phyloP scores from a whole-genome alignment of 1,140 invertebrate species.

The Cardiocondyla obscurior region DNA sequence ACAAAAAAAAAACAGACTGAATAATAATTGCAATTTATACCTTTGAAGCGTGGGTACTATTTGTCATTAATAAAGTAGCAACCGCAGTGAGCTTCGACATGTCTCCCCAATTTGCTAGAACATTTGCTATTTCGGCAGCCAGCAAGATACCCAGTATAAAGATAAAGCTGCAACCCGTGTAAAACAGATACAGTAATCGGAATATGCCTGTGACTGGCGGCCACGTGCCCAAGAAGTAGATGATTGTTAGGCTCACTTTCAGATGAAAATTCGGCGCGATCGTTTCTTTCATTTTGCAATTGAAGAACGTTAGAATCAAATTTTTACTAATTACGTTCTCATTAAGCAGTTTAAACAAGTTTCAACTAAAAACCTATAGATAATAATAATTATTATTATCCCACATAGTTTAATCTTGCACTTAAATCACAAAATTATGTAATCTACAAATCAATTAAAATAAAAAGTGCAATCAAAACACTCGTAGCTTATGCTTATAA shows the following conservation, averaged over 20 bases:
- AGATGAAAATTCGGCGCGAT: constrained; percentile 70
- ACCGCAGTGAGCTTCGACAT: constrained; percentile 62
- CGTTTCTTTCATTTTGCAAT: background rate
- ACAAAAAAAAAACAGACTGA: too few relatives aligned
- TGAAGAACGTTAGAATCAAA: background rate
- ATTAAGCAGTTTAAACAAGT: background rate
- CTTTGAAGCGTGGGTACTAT: constrained; percentile 71
- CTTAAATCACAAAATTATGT: background rate
- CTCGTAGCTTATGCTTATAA: background rate
- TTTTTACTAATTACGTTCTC: background rate
- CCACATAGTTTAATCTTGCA: too few relatives aligned
- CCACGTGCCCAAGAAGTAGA: constrained; percentile 73
- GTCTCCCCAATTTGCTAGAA: constrained; percentile 64
- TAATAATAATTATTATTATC: too few relatives aligned
- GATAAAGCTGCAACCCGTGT: constrained; percentile 54
- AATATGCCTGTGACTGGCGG: constrained; percentile 26
- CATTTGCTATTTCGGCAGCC: constrained; percentile 59
- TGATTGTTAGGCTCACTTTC: constrained; percentile 61
- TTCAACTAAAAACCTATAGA: background rate
- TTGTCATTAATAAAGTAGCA: constrained; percentile 71
- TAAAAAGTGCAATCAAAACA: background rate
- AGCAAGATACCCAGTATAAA: constrained; percentile 68
- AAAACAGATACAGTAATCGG: constrained; percentile 60
- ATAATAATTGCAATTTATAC: constrained; percentile 45
- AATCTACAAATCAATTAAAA: constrained; percentile 1